phyloP scores from a whole-genome alignment of 2,797 vertebrate genomes.

The Tokudaia muenninki region DNA sequence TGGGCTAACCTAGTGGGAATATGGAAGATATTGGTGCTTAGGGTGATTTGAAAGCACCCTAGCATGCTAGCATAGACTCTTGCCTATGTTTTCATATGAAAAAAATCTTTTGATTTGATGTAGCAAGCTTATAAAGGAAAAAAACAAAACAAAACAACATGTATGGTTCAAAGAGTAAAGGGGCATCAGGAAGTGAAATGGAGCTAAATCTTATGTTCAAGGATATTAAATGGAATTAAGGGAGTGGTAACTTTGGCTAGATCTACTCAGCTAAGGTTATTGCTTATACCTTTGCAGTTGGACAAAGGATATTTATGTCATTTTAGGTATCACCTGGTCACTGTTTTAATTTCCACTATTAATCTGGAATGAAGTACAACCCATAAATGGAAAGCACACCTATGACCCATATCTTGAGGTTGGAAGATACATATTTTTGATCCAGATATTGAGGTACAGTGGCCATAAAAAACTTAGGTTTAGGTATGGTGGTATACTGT shows the following conservation, averaged over 20 bases:
- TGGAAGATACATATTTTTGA: not conserved
- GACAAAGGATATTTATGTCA: not conserved
- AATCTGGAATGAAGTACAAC: not conserved
- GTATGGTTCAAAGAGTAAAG: not conserved
- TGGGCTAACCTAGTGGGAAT: not conserved
- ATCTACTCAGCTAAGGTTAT: not conserved
- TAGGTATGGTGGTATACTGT: not conserved
- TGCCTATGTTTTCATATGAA: not conserved
- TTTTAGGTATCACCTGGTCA: not conserved
- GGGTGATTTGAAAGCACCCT: not conserved
- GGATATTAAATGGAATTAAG: not conserved
- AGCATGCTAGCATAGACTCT: not conserved
- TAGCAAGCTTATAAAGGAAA: not conserved
- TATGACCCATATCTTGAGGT: not conserved
- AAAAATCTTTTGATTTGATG: not conserved
- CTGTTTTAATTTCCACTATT: not conserved
- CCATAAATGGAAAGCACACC: not conserved
- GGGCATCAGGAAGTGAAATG: not conserved
- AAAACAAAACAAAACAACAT: not conserved
- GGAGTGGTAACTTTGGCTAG: not conserved
- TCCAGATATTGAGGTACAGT: not conserved
- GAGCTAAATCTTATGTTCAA: not conserved
- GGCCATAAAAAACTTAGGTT: not conserved
- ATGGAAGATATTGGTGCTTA: not conserved
- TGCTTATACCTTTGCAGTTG: not conserved